Evolutionary conservation across 2,113 vertebrate species (phyloP).

Genomic region (Proterorhinus semilunaris): DNA sequence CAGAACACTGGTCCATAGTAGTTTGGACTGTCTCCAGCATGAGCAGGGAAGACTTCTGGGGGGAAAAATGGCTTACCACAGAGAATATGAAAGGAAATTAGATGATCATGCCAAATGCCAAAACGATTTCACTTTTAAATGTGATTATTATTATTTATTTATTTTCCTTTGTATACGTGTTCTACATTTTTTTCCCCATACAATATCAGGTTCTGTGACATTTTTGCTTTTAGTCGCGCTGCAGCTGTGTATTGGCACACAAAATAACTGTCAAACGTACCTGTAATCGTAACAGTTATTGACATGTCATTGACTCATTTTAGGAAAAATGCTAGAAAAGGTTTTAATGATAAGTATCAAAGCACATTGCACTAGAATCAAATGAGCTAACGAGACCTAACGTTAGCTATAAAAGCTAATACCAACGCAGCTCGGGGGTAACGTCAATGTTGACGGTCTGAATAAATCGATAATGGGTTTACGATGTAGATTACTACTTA

Average conservation of each 20-base stretch:
- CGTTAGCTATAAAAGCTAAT: background rate
- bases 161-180: background rate
- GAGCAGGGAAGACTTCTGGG: too few species aligned
- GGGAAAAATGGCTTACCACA: too few species aligned
- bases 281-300: background rate
- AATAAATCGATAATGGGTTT: background rate
- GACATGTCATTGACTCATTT: background rate
- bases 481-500: conserved; percentile 28
- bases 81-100: too few species aligned
- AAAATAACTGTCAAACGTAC: background rate
- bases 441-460: background rate
- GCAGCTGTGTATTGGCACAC: background rate
- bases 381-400: background rate
- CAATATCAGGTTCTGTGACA: background rate
- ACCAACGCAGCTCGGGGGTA: background rate
- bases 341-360: background rate
- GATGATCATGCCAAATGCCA: too few species aligned
- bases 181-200: background rate
- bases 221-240: background rate
- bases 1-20: too few species aligned
- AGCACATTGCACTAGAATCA: background rate
- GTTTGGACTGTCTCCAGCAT: too few species aligned
- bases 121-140: too few species aligned
- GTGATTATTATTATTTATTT: too few species aligned
- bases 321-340: background rate